Conservation (phyloP, 2,113 vertebrate species). For the Grus americana region DNA sequence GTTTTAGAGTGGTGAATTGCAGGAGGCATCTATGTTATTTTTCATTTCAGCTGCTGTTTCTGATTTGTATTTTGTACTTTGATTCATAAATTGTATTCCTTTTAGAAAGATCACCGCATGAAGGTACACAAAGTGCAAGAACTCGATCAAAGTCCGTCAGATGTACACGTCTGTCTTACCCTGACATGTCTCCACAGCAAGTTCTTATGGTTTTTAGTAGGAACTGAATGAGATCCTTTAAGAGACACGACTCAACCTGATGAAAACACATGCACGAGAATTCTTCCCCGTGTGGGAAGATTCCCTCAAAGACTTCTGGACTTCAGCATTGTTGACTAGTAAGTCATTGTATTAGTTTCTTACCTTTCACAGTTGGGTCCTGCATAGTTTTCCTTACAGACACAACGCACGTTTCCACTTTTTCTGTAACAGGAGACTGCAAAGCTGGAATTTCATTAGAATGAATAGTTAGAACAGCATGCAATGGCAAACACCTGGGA, state of each 20-base stretch:
- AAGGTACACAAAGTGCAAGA: background rate
- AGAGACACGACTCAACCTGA: background rate
- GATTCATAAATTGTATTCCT: background rate
- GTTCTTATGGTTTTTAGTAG: background rate
- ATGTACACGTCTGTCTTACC: background rate
- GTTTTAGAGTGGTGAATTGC: background rate
- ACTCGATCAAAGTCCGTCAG: background rate
- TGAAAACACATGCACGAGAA: background rate
- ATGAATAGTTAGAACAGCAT: background rate
- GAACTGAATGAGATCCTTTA: background rate
- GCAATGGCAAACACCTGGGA: background rate
- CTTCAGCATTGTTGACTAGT: background rate
- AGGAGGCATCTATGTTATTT: background rate
- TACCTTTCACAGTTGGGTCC: slow-evolving; percentile 95
- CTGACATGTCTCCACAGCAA: background rate
- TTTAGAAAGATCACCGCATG: background rate
- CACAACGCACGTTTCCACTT: slow-evolving; percentile 79
- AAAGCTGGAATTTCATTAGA: slow-evolving; percentile 79
- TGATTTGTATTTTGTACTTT: background rate
- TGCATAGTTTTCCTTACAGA: slow-evolving; percentile 91
- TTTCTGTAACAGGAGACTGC: slow-evolving; percentile 87
- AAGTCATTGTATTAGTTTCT: background rate
- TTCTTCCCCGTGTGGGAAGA: background rate
- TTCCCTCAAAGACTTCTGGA: background rate
- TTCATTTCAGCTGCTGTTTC: background rate